These are phyloP conservation scores for Manis javanica DNA, from an alignment of 2,797 vertebrate species.

Conservation along the genomic window DNA sequence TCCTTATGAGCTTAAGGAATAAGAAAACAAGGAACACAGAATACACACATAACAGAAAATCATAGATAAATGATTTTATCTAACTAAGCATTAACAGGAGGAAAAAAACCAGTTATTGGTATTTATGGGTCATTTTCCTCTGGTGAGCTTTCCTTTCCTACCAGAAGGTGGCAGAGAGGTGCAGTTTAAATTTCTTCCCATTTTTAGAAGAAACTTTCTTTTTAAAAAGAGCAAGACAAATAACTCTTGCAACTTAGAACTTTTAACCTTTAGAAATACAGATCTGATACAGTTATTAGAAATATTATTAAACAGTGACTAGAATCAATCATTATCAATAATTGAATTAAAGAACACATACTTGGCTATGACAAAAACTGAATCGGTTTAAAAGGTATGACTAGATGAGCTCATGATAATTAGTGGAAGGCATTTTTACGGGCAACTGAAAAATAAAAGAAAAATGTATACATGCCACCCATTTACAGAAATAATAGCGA, in stretches of 20 bases:
- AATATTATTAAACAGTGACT: slow-evolving; percentile 79
- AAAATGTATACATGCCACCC: not conserved
- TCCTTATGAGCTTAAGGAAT: not conserved
- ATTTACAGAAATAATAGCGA: not conserved
- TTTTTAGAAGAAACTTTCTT: not conserved
- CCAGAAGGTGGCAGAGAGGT: slow-evolving; percentile 81
- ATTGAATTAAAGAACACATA: slow-evolving; percentile 80
- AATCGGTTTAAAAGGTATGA: slow-evolving; percentile 75
- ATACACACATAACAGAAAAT: not conserved
- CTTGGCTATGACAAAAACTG: slow-evolving; percentile 77
- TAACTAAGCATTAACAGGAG: not conserved
- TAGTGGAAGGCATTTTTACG: slow-evolving; percentile 70
- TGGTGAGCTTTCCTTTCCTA: slow-evolving; percentile 12
- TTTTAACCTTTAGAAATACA: slow-evolving; percentile 71
- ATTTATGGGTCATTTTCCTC: not conserved
- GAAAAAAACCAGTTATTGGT: not conserved
- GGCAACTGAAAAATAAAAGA: slow-evolving; percentile 61
- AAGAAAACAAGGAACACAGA: not conserved
- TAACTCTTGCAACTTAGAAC: slow-evolving; percentile 17
- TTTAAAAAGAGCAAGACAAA: not conserved
- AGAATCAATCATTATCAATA: slow-evolving; percentile 77
- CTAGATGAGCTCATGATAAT: slow-evolving; percentile 73
- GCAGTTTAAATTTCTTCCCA: not conserved
- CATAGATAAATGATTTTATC: not conserved
- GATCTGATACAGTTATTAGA: slow-evolving; percentile 78